Base-by-base conservation (phyloP, 2,113 vertebrate species). In the Oxyruncus cristatus region DNA sequence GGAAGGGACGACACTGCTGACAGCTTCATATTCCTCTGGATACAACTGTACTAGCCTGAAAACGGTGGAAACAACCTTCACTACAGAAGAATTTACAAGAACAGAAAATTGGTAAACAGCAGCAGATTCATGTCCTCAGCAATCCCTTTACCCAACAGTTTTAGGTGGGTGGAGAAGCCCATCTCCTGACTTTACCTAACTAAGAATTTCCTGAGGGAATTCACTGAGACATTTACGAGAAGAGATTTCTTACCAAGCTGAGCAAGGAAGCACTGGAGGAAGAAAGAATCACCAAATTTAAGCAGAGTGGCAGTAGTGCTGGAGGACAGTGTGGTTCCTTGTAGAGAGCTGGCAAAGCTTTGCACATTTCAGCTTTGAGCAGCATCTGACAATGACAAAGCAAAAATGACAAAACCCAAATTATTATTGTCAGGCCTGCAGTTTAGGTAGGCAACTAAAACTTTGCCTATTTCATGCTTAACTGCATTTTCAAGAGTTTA, bases 371-470 rank as follows among this genome's bases (percentile, higher is more conserved):
- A 86, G 65, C 55, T 93, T 88, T 92, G 75, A 94, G 75, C 61
- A 81, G 24, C 85, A 88, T 93, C 85, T 91, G 83, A 95, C 79
- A 93, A 66, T 93, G 93, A 92, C 90, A 88, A 89, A 88, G 79
- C 85, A 95, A 78, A 94, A 90, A 81, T 35, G 11, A 76, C 72
- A 90, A 80, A 94, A 62, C 3, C 0, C 7, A 44, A 84, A 86
- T 93, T 85, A 86, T 92, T 90, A 71, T 81, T 7, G 8, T 92
- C 79, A 84, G 5, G 33, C 37, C 72, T 77, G 65, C 63, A 88
- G 63, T 93, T 93, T 79, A 96, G 74, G 78, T 96, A 93, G 84
- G 88, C 82, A 86, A 83, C 58, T 92, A 90, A 94, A 97, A 94
- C 55, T 93, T 94, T 74, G 82, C n/a, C 82, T 83, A 78, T 92